Evolutionary conservation across 2,113 vertebrate genomes (phyloP).

Genomic region (Triplophysa tibetana): DNA sequence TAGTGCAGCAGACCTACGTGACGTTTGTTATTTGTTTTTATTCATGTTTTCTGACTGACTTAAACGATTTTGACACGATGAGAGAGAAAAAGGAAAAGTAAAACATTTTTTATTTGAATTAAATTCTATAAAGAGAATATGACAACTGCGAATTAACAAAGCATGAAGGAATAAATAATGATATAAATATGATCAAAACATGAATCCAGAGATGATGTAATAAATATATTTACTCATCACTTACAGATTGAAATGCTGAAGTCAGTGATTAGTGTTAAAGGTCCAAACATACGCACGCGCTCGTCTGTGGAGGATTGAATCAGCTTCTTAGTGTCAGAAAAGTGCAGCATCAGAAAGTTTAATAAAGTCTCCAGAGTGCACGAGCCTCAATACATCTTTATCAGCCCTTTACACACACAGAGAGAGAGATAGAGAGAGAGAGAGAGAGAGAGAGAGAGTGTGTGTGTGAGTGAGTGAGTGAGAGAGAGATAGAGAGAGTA

Average conservation of each 20-base stretch:
- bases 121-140: too few species aligned
- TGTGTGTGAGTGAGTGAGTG: too few species aligned
- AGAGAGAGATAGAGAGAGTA: too few species aligned
- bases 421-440: neutral
- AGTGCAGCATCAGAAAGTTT: conserved; percentile 25
- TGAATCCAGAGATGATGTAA: neutral
- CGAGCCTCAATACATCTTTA: neutral
- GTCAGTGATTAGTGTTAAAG: neutral
- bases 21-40: too few species aligned
- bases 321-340: conserved; percentile 33
- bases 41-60: too few species aligned
- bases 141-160: too few species aligned
- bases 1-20: too few species aligned
- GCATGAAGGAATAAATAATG: neutral
- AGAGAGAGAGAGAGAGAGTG: neutral
- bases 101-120: too few species aligned
- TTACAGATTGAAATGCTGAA: neutral
- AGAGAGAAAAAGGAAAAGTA: too few species aligned
- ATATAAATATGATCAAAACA: neutral
- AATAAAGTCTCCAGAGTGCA: conserved; percentile 32
- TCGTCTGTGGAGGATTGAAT: neutral
- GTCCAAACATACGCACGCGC: conserved; percentile 7
- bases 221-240: neutral
- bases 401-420: conserved; percentile 11
- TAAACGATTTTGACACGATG: too few species aligned